A percentile compares a stretch with the other conserved stretches of the same genome.
Evolutionary conservation across 64 coral and sea anemone genomes (phyloP).

Genomic region (Actinia tenebrosa): DNA sequence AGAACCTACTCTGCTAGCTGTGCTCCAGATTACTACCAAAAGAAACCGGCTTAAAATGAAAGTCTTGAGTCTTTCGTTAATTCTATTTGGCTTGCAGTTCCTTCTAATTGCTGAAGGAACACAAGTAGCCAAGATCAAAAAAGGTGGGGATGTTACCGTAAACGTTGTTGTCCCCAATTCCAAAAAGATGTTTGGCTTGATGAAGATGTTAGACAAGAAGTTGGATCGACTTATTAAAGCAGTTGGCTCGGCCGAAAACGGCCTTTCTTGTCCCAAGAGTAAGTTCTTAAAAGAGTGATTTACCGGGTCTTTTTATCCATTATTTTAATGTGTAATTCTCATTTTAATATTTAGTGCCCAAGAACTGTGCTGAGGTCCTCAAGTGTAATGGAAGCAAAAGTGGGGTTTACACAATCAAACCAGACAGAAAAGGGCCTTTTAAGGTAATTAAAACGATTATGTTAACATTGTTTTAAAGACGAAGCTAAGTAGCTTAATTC

Average conservation of each 20-base stretch:
- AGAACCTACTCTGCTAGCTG: no score
- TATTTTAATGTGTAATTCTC: not conserved
- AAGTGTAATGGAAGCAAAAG: not conserved
- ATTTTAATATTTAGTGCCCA: not conserved
- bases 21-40: no score
- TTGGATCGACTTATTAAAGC: not conserved
- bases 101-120: not conserved
- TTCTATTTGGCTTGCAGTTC: not conserved
- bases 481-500: not conserved
- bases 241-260: not conserved
- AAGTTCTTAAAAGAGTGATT: not conserved
- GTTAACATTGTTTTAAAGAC: not conserved
- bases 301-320: not conserved
- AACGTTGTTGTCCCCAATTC: not conserved
- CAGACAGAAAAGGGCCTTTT: not conserved
- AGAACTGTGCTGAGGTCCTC: conserved; percentile 8
- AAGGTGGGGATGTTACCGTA: not conserved
- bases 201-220: not conserved
- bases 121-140: not conserved
- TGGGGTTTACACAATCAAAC: conserved; percentile 11
- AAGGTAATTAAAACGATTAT: not conserved
- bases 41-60: not conserved
- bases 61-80: not conserved
- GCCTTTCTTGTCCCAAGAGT: not conserved
- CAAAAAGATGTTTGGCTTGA: not conserved